A percentile compares a stretch with the other conserved stretches of the same genome.
These are phyloP conservation scores for Eristalis intricaria DNA, from an alignment of 2,888 invertebrate species.

Conservation along the genomic window DNA sequence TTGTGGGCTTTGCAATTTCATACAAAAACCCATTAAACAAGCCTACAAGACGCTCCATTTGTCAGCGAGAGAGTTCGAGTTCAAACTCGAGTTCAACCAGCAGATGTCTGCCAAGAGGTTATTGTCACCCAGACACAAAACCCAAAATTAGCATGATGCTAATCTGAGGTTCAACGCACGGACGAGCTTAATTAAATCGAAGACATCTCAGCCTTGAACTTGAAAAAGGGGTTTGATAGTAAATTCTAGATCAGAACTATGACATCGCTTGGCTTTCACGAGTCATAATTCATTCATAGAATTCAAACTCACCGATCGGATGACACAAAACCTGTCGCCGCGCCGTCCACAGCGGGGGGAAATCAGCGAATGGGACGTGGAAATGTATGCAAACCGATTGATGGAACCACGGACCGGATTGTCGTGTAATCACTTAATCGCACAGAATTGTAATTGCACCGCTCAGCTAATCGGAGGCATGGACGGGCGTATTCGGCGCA, in stretches of 20 bases:
- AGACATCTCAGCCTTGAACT: constrained; percentile 33
- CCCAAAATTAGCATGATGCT: constrained; percentile 51
- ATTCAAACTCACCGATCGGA: background rate
- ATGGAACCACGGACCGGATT: constrained; percentile 8
- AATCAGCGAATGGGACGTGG: background rate
- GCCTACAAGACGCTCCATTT: too few species aligned
- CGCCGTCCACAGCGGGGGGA: background rate
- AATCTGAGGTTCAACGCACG: constrained; percentile 51
- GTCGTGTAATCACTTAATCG: constrained; percentile 24
- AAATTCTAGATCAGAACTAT: constrained; percentile 8
- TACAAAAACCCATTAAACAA: too few species aligned
- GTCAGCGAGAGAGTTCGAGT: too few species aligned
- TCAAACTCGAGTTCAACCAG: background rate
- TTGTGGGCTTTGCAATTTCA: too few species aligned
- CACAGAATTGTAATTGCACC: constrained; percentile 12
- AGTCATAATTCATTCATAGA: background rate
- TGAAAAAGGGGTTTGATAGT: constrained; percentile 19
- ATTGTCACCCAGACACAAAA: constrained; percentile 36
- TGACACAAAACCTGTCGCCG: background rate
- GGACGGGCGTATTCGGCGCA: background rate
- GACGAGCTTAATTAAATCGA: constrained; percentile 25
- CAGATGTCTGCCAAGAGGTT: constrained; percentile 20
- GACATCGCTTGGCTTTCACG: background rate
- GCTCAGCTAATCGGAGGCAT: background rate
- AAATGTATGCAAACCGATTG: background rate